A percentile compares a stretch with the other conserved stretches of the same genome.
Evolutionary conservation across 2,888 invertebrate species (phyloP).

Genomic region (Stegophylla sp.): DNA sequence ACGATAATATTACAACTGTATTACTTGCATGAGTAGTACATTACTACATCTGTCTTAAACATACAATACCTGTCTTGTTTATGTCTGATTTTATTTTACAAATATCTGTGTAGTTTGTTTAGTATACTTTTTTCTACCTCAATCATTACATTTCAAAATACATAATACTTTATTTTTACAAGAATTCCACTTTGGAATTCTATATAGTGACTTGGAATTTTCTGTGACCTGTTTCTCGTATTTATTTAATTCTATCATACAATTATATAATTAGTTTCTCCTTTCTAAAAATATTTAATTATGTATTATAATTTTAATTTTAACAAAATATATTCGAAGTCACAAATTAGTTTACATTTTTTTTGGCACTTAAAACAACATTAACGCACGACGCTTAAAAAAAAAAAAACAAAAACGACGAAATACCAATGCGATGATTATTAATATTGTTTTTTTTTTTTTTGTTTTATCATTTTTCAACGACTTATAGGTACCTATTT

Average conservation of each 20-base stretch:
- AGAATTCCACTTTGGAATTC: slow-evolving; percentile 25
- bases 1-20: slow-evolving; percentile 45
- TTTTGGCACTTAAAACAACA: slow-evolving; percentile 46
- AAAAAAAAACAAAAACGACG: slow-evolving; percentile 9
- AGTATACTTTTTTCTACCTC: slow-evolving; percentile 32
- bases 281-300: neutral
- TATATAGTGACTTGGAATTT: slow-evolving; percentile 42
- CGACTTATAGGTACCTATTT: slow-evolving; percentile 82
- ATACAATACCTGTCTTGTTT: slow-evolving; percentile 56
- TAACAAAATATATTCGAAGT: slow-evolving; percentile 34
- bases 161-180: slow-evolving; percentile 32
- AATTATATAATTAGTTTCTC: no score
- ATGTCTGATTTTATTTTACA: slow-evolving; percentile 54
- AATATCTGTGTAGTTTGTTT: slow-evolving; percentile 51
- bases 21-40: slow-evolving; percentile 58
- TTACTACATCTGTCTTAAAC: slow-evolving; percentile 46
- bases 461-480: slow-evolving; percentile 37
- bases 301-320: neutral
- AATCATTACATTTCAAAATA: slow-evolving; percentile 50
- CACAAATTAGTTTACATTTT: slow-evolving; percentile 38
- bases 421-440: slow-evolving; percentile 25
- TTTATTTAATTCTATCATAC: no score
- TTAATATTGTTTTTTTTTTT: slow-evolving; percentile 36
- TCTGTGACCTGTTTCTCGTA: neutral
- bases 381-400: slow-evolving; percentile 47